Percentiles rank a stretch among this genome's conserved stretches.
Conservation (phyloP, 2,113 vertebrate genomes). For the Perca flavescens region DNA sequence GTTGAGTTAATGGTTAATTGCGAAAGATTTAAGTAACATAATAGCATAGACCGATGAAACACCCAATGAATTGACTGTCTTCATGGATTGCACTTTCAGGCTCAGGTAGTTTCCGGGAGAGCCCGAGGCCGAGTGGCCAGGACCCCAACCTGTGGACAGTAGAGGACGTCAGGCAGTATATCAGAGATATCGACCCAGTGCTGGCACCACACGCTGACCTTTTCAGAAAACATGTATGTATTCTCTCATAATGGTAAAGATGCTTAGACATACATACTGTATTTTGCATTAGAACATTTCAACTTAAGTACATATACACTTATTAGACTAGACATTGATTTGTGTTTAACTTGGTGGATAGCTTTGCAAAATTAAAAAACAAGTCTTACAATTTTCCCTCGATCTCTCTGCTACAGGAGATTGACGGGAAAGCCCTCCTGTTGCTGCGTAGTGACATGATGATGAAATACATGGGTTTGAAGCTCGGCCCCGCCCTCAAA, state of each 20-base stretch:
- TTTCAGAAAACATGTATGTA: constrained; percentile 95
- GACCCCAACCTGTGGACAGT: constrained; percentile 95
- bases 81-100: constrained; percentile 13
- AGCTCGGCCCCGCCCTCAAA: constrained; percentile 97
- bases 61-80: not conserved
- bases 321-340: not conserved
- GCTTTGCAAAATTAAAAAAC: not conserved
- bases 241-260: not conserved
- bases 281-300: not conserved
- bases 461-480: constrained; percentile 99
- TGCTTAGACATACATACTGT: too few relatives aligned
- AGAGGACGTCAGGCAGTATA: constrained; percentile 97
- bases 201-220: constrained; percentile 96
- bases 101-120: constrained; percentile 82
- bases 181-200: constrained; percentile 93
- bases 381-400: not conserved
- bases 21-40: too few relatives aligned
- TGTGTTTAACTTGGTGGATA: not conserved
- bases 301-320: not conserved
- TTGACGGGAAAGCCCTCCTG: constrained; percentile 93
- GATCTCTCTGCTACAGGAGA: constrained; percentile 85
- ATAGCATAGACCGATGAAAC: not conserved
- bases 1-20: not conserved
- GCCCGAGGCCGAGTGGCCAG: constrained; percentile 82
- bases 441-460: constrained; percentile 93